Evolutionary conservation across 2,888 invertebrate species (phyloP).

Genomic region (Pollenia labialis): DNA sequence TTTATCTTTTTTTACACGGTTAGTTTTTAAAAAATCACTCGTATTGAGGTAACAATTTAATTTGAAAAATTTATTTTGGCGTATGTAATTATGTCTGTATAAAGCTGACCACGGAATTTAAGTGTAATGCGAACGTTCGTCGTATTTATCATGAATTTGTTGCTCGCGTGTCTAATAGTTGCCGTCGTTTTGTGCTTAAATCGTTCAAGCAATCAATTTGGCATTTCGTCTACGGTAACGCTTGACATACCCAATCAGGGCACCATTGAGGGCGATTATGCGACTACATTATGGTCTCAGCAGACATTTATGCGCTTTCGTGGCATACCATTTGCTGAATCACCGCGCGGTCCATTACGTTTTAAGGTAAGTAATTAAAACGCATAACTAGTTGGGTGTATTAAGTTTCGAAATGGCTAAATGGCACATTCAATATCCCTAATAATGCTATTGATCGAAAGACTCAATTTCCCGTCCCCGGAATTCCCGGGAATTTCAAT

Average conservation of each 20-base stretch:
- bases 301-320: conserved; percentile 81
- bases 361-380: conserved; percentile 77
- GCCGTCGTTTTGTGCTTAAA: conserved; percentile 24
- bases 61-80: too few relatives aligned
- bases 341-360: conserved; percentile 79
- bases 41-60: too few relatives aligned
- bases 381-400: too few relatives aligned
- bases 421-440: too few relatives aligned
- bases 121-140: conserved; percentile 47
- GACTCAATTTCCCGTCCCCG: too few relatives aligned
- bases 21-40: too few relatives aligned
- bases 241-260: conserved; percentile 79
- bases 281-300: conserved; percentile 79
- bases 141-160: conserved; percentile 39
- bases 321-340: conserved; percentile 82
- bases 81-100: too few relatives aligned
- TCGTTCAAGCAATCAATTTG: conserved; percentile 24
- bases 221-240: background rate
- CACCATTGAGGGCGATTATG: conserved; percentile 78
- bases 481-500: too few relatives aligned
- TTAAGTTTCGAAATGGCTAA: too few relatives aligned
- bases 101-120: conserved; percentile 1
- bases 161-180: conserved; percentile 16
- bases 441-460: too few relatives aligned
- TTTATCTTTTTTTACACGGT: too few relatives aligned